These are phyloP conservation scores for Osmoderma eremita DNA, from an alignment of 2,888 invertebrate genomes.

Conservation along the genomic window DNA sequence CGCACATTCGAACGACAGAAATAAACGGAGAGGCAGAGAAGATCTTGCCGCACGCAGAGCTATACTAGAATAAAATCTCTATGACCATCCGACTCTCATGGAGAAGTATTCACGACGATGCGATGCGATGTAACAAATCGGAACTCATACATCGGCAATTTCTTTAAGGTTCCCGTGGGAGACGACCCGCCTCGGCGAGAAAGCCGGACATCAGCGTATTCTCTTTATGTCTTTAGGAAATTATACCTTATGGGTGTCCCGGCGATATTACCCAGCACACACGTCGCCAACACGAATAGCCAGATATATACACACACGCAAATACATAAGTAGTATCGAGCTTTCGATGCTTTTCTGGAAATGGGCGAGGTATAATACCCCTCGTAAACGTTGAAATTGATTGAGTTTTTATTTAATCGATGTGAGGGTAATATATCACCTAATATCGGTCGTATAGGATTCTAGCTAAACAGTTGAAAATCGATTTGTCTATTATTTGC, in stretches of 20 bases:
- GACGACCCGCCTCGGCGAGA: conserved; percentile 36
- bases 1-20: too few relatives aligned
- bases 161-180: conserved; percentile 63
- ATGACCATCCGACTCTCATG: conserved; percentile 55
- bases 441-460: too few relatives aligned
- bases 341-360: too few relatives aligned
- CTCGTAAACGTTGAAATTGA: not conserved
- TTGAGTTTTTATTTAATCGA: too few relatives aligned
- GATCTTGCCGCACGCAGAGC: conserved; percentile 13
- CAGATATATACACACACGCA: too few relatives aligned
- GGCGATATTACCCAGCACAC: conserved; percentile 43
- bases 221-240: conserved; percentile 64
- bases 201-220: conserved; percentile 63
- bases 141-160: conserved; percentile 64
- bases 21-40: conserved; percentile 3
- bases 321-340: too few relatives aligned
- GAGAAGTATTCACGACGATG: conserved; percentile 55
- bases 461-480: too few relatives aligned
- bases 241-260: conserved; percentile 63
- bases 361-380: too few relatives aligned
- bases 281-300: not conserved
- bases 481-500: too few relatives aligned
- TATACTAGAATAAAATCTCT: conserved; percentile 44
- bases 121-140: conserved; percentile 58
- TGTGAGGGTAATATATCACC: too few relatives aligned